Evolutionary conservation across 2,888 invertebrate species (phyloP), one percentile per base, ranked within the genome.

Genomic region (Leucoma salicis): DNA sequence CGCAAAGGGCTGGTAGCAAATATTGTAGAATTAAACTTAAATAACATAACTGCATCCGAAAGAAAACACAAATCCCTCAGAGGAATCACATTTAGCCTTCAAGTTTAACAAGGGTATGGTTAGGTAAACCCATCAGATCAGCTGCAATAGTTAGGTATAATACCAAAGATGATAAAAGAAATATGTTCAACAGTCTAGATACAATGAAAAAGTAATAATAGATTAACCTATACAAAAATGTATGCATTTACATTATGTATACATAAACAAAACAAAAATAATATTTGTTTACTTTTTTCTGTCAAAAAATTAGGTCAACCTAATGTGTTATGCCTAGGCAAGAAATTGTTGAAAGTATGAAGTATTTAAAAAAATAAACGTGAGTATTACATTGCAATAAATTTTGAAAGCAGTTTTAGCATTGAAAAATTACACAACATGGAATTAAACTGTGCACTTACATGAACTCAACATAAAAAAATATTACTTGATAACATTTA

Each of bases 391-490:
- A 27, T 8, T n/a, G 27, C 27, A 11, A 27, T 27, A 8, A 21
- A 21, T 27, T 27, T 27, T 11, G 27, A 27, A 27, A 27, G 27
- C n/a, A 10, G 8, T 31, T 14, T 14, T 31, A 14, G 2, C 14
- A 14, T 32, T 27, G 27, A 8, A 10, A 27, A 16, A 24, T 16
- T 14, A 13, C 41, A n/a, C 27, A 46, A 39, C 47, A 47, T 41
- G 16, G 21, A 34, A 34, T 46, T 43, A 35, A 43, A 25, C 15
- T n/a, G 15, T 10, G 25, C 61, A 86, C 87, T 86, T 75, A 87
- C 87, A 85, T 84, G 76, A 78, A 81, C 73, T 70, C 68, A 80
- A 78, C 74, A 57, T 72, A 69, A 67, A 78, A 74, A 76, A 67
- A 7, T 74, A 56, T 49, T 46, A 47, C 54, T 64, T 62, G n/a